Conservation (phyloP, 2,113 vertebrate species). For the Lasiurus cinereus region DNA sequence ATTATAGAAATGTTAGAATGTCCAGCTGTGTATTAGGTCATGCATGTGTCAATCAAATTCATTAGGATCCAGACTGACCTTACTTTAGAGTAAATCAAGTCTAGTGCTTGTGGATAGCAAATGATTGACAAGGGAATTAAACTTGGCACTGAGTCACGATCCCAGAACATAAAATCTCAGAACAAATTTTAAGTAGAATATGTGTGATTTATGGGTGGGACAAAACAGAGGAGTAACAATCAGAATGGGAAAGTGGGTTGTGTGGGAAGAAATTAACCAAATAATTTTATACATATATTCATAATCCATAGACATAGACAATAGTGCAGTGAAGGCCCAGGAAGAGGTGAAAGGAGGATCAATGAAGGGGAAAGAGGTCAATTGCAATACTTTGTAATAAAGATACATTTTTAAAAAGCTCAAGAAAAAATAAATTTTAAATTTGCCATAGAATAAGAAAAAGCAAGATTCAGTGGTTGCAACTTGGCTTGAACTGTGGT, state of each 20-base stretch:
- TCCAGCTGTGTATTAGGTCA: background rate
- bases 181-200: background rate
- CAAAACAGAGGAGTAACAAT: background rate
- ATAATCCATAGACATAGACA: too few relatives aligned
- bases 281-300: too few relatives aligned
- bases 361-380: too few relatives aligned
- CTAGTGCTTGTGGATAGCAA: background rate
- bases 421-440: background rate
- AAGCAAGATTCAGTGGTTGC: background rate
- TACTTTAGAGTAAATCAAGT: background rate
- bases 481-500: background rate
- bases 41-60: background rate
- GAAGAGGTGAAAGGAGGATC: too few relatives aligned
- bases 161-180: background rate
- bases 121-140: background rate
- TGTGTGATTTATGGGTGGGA: accelerated
- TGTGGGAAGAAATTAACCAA: too few relatives aligned
- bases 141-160: background rate
- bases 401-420: background rate
- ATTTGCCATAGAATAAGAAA: background rate
- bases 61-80: background rate
- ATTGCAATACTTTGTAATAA: too few relatives aligned
- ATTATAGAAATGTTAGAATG: background rate
- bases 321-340: too few relatives aligned
- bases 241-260: background rate